phyloP scores from a whole-genome alignment of 2,113 vertebrate genomes.

The Cyprinodon brontotheroides region DNA sequence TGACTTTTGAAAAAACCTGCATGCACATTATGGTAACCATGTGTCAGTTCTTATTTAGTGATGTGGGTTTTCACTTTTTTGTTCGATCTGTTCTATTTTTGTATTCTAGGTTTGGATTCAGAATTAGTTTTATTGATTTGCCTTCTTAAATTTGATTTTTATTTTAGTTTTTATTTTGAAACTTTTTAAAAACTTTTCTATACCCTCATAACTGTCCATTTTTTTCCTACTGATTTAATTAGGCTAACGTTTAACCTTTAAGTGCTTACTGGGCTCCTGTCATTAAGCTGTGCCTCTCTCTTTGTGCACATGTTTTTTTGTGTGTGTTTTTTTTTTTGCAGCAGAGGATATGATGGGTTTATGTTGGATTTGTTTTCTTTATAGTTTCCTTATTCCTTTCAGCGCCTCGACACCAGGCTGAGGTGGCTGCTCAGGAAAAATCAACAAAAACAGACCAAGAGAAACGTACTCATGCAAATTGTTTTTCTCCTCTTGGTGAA shows the following conservation, averaged over 20 bases:
- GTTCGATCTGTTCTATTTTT: no score
- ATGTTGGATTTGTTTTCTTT: conserved; percentile 39
- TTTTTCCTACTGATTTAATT: no score
- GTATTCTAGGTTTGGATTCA: no score
- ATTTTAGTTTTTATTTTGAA: no score
- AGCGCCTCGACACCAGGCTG: conserved; percentile 25
- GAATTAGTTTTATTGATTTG: no score
- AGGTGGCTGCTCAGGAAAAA: conserved; percentile 46
- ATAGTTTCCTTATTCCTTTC: conserved; percentile 45
- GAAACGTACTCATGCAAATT: conserved; percentile 73
- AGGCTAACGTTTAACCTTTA: not conserved
- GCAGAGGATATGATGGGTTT: conserved; percentile 43
- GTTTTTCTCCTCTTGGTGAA: conserved; percentile 64
- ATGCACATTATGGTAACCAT: no score
- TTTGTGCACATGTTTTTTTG: not conserved
- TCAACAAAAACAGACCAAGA: conserved; percentile 40
- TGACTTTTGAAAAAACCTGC: no score
- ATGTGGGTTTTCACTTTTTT: no score
- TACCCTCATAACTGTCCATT: no score
- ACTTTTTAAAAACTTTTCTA: no score
- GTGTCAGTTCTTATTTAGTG: no score
- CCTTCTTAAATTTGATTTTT: no score
- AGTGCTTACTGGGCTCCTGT: conserved; percentile 3
- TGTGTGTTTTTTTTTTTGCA: conserved; percentile 10
- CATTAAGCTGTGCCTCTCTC: conserved; percentile 27